Evolutionary conservation across 2,888 invertebrate genomes (phyloP).

Genomic region (Ischnura elegans): DNA sequence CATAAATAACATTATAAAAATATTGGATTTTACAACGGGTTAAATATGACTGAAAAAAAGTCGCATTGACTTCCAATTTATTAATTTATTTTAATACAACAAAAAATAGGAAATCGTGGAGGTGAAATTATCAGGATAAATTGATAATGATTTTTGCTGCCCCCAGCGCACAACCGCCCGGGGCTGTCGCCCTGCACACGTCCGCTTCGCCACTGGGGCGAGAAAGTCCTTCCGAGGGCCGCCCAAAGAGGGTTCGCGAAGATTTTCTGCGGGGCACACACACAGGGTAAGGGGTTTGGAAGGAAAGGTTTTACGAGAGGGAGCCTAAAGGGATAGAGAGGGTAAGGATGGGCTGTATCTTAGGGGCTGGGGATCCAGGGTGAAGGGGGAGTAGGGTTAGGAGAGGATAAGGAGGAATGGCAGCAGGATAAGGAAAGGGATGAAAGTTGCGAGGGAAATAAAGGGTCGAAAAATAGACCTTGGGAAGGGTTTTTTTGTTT

Average conservation of each 20-base stretch:
- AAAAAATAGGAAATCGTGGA: too few relatives aligned
- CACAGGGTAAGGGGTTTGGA: background rate
- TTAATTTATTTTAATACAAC: too few relatives aligned
- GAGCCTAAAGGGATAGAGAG: background rate
- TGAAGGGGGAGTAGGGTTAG: background rate
- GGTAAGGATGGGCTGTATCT: background rate
- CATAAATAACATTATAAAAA: too few relatives aligned
- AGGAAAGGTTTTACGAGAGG: background rate
- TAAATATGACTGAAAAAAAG: too few relatives aligned
- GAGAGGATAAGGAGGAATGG: background rate
- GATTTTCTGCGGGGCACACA: constrained; percentile 8
- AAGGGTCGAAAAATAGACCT: background rate
- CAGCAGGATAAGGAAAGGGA: constrained; percentile 23
- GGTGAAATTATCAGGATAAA: too few relatives aligned
- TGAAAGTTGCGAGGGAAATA: background rate
- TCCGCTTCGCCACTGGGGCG: too few relatives aligned
- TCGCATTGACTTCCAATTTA: too few relatives aligned
- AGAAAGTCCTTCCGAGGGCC: background rate
- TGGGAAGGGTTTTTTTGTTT: background rate
- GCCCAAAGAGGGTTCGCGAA: background rate
- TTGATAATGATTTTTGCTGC: too few relatives aligned
- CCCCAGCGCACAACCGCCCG: too few relatives aligned
- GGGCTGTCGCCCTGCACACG: too few relatives aligned
- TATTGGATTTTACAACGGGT: too few relatives aligned
- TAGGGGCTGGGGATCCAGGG: background rate